Base-by-base conservation (phyloP, 2,888 invertebrate species). In the Stegana nigrithorax region DNA sequence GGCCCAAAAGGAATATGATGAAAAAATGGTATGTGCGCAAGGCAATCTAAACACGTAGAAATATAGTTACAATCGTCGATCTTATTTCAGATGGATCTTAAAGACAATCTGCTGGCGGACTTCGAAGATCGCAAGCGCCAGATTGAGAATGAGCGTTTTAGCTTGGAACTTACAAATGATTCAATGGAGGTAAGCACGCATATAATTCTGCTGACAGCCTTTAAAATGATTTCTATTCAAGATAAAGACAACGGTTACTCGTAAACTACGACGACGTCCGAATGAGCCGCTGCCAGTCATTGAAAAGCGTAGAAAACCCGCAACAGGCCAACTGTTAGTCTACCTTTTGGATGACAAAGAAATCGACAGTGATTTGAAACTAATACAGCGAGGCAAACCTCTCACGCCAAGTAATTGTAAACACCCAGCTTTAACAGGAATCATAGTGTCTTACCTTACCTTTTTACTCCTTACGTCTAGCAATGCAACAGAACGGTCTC, bases 191-290 rank as follows among this genome's bases (percentile, higher is more conserved):
- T 91, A 75, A 72, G 21, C 14, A 2, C n/a, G n/a, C n/a, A n/a
- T n/a, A n/a, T n/a, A n/a, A n/a, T n/a, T n/a, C n/a, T n/a, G n/a
- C 51, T 51, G 26, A 3, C 10, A n/a, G 3, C 2, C 19, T 17
- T n/a, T 44, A 4, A 44, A 45, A 39, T 39, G 14, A 2, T 39
- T 23, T 27, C 44, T 23, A 45, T 21, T 14, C 12, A 23, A 91
- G 89, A 91, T 94, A n/a, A 97, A 97, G 81, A 96, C 97, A 10
- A 94, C 94, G n/a, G 93, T 96, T 87, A 98, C 97, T 27, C 89
- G 98, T 25, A 98, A 97, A 85, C 87, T 98, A 25, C 88, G 98
- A 4, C 88, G 97, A 65, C 89, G 98, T 23, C 97, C 97, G 0
- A 97, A 98, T 84, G 97, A 97, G 84, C 97, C 97, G 0, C 89